phyloP scores from a whole-genome alignment of 2,888 invertebrate species.

The Limnephilus marmoratus region DNA sequence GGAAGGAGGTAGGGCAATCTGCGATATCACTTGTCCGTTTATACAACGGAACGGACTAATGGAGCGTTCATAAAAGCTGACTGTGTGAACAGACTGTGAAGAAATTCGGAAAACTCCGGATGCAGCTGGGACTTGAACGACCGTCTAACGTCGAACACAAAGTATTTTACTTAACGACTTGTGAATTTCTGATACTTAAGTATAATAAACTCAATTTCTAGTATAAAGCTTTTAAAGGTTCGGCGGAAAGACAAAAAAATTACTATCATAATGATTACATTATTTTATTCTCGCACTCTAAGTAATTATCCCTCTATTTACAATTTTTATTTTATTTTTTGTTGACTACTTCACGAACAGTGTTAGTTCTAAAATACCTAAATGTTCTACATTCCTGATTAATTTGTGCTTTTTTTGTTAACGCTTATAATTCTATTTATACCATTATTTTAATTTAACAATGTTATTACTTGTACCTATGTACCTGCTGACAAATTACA shows the following conservation, averaged over 20 bases:
- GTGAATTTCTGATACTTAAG: conserved; percentile 11
- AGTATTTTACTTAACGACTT: conserved; percentile 37
- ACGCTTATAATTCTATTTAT: too few relatives aligned
- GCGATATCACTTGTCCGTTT: conserved; percentile 52
- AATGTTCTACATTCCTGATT: too few relatives aligned
- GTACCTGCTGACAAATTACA: too few relatives aligned
- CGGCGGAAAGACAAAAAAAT: neutral
- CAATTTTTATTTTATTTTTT: too few relatives aligned
- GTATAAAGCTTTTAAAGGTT: neutral
- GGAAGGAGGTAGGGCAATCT: conserved; percentile 32
- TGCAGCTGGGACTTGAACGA: conserved; percentile 25
- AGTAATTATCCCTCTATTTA: neutral
- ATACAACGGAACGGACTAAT: conserved; percentile 54
- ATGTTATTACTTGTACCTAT: too few relatives aligned
- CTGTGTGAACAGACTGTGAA: conserved; percentile 43
- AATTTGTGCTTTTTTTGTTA: too few relatives aligned
- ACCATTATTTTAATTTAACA: too few relatives aligned
- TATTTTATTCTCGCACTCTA: neutral
- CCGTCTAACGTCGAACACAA: conserved; percentile 25
- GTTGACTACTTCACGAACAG: too few relatives aligned
- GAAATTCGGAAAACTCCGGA: conserved; percentile 36
- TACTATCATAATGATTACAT: neutral
- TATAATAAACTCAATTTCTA: neutral
- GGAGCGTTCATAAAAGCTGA: conserved; percentile 53
- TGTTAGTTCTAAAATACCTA: too few relatives aligned